Evolutionary conservation across 2,888 invertebrate species (phyloP), one percentile per base, ranked within the genome.

Genomic region (Agrotis puta): DNA sequence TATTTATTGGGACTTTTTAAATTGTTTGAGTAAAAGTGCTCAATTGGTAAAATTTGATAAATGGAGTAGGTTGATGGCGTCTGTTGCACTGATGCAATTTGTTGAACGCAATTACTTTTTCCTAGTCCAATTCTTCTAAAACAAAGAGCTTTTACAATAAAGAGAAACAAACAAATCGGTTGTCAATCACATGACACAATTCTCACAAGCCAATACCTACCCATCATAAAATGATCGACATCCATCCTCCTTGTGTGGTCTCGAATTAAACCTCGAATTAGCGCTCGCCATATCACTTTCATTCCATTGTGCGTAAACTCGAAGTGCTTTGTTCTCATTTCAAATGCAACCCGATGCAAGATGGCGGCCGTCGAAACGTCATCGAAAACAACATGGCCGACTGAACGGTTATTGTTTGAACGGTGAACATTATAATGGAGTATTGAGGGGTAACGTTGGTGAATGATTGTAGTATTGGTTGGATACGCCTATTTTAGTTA

Each of bases 241-340:
- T 53, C 43, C 33, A 79, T 53, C 59, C 24, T 54, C 65, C 33
- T 54, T 75, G 85, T 82, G 85, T 83, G 85, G 84, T 71, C 84
- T 78, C 76, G 70, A 85, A 77, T 82, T 77, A 75, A 70, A 74
- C 70, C 65, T 74, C 75, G 78, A 85, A 86, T 85, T 83, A 82
- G 70, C 79, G 77, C 71, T 78, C 50, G 75, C 77, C 79, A 82
- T 82, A 86, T 86, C 85, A 82, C 70, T 77, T 86, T 80, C 87
- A 84, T 66, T 81, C 88, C 87, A 92, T 92, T 93, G 92, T 93
- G 87, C 87, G 82, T 88, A 87, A 89, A 89, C 85, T 88, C 85
- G 87, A 88, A 78, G 83, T 83, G 91, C 92, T 93, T 95, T 94
- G 94, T 94, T 94, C 90, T 79, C 92, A 88, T 87, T 85, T 81